Conservation (phyloP, 1,140 invertebrate species). For the Drosophila punjabiensis region DNA sequence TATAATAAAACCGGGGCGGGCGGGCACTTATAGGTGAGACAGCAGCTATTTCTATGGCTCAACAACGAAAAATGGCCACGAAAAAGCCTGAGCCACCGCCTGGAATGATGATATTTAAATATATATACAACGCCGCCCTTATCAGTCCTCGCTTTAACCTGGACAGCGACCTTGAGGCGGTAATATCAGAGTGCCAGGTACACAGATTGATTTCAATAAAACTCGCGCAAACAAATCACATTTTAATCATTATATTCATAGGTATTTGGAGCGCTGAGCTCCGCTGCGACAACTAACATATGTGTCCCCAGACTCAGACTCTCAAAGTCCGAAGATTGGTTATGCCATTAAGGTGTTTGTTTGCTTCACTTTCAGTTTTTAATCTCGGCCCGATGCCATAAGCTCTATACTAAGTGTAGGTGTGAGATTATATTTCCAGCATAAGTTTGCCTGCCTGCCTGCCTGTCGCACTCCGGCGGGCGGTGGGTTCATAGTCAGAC, state of each 20-base stretch:
- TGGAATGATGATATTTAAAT: slow-evolving; percentile 26
- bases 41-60: slow-evolving; percentile 28
- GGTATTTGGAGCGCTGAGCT: slow-evolving; percentile 20
- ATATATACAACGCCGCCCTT: slow-evolving; percentile 22
- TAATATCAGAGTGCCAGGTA: slow-evolving; percentile 59
- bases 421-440: slow-evolving; percentile 68
- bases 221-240: slow-evolving; percentile 21
- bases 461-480: slow-evolving; percentile 24
- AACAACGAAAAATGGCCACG: slow-evolving; percentile 24
- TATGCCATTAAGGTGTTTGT: slow-evolving; percentile 67
- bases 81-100: slow-evolving; percentile 8
- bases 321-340: slow-evolving; percentile 66
- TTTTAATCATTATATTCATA: not conserved
- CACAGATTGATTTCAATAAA: slow-evolving; percentile 11
- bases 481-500: slow-evolving; percentile 70
- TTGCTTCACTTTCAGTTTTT: slow-evolving; percentile 74
- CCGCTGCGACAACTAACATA: too few relatives aligned
- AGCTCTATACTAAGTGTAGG: slow-evolving; percentile 63
- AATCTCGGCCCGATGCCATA: slow-evolving; percentile 37
- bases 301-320: slow-evolving; percentile 17
- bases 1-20: slow-evolving; percentile 15
- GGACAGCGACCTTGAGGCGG: slow-evolving; percentile 45
- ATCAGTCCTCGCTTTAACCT: slow-evolving; percentile 60
- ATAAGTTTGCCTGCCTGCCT: slow-evolving; percentile 56
- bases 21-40: slow-evolving; percentile 13